Conservation (phyloP, 35 echinoderm and acorn worm species). For the Patiria miniata region DNA sequence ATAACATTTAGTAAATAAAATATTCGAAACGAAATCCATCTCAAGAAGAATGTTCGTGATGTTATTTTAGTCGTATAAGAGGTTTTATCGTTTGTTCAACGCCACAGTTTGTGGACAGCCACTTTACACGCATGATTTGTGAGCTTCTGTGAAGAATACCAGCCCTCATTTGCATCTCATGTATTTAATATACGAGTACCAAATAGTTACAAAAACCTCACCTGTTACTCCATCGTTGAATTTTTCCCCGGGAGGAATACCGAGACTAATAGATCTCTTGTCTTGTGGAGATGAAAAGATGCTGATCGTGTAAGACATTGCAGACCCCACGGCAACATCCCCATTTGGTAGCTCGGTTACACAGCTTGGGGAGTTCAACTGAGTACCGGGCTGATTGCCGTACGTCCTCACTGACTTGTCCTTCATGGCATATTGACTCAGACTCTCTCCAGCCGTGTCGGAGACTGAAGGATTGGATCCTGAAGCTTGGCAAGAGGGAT, state of each 20-base stretch:
- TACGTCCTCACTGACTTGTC: neutral
- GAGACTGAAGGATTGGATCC: neutral
- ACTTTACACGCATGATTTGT: too few relatives aligned
- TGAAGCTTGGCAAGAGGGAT: neutral
- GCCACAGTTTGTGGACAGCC: too few relatives aligned
- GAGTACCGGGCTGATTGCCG: neutral
- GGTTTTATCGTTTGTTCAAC: too few relatives aligned
- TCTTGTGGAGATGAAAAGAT: slow-evolving; percentile 4
- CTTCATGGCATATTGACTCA: neutral
- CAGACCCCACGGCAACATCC: slow-evolving; percentile 18
- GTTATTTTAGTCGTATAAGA: too few relatives aligned
- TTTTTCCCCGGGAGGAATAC: neutral
- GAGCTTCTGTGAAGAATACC: too few relatives aligned
- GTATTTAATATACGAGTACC: too few relatives aligned
- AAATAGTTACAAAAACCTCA: neutral
- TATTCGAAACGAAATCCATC: too few relatives aligned
- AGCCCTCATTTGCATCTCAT: too few relatives aligned
- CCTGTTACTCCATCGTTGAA: slow-evolving; percentile 8
- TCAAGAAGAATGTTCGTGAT: too few relatives aligned
- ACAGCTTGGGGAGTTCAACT: neutral
- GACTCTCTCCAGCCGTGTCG: neutral
- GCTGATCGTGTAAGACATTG: slow-evolving; percentile 44
- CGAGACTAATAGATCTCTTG: neutral
- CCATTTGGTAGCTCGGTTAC: slow-evolving; percentile 1
- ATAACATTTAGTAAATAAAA: too few relatives aligned